Base-by-base conservation (phyloP, 64 coral and sea anemone genomes). In the Dendronephthya gigantea region DNA sequence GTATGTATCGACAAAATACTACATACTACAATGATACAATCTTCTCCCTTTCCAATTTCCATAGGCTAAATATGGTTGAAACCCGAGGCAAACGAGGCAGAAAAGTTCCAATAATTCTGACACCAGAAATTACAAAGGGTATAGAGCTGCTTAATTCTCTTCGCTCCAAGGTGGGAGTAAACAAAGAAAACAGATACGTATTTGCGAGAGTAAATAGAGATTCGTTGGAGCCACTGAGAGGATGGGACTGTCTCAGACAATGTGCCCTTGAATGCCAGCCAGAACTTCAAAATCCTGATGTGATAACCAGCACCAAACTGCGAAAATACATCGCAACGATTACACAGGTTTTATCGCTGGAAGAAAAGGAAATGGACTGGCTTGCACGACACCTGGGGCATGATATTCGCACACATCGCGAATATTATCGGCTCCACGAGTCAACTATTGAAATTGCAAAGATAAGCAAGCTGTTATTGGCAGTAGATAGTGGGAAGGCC, bases 291-390 rank as follows among this genome's bases (percentile, higher is more conserved):
- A 79, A 79, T 33, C 72, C 72, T 11, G 37, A 35, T 15, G 37
- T 0, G 30, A 39, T 79, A 13, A 79, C 72, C 6, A 19, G 27
- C 2, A 79, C 72, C n/a, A 79, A 79, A 79, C 7, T 79, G 72
- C 72, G 72, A 33, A 79, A 79, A 29, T 35, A 79, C 72, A 79
- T 79, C n/a, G 72, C 72, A 35, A 79, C 72, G 0, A 79, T 79
- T 9, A 36, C 27, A 33, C 72, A 79, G 30, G 72, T 79, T 34
- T 19, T 79, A 1, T 34, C 72, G 29, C 72, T 79, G 32, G 30
- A 33, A 39, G 72, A 79, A 33, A 6, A 19, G 13, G 72, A 79
- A 39, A 15, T 79, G 16, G 72, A 79, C 28, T 79, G 72, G 72
- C 72, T 79, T 9, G 72, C 72, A 1, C 34, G 72, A 35, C 72